These are phyloP conservation scores for Melanotaenia duboulayi DNA, from an alignment of 2,113 vertebrate species.

Conservation along the genomic window DNA sequence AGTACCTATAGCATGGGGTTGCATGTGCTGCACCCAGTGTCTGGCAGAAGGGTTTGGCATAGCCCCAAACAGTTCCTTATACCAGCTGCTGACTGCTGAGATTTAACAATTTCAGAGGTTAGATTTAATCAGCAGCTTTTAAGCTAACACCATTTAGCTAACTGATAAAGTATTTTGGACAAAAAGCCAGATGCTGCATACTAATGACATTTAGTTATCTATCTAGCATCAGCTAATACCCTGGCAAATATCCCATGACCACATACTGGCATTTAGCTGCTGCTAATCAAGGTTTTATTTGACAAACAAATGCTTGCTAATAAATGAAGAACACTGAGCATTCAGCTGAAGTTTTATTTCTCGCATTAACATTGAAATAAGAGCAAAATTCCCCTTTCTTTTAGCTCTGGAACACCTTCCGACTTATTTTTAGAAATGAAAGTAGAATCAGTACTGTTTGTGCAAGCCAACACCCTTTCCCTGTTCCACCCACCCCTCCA, in stretches of 20 bases:
- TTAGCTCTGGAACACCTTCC: slow-evolving; percentile 1
- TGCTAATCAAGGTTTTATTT: neutral
- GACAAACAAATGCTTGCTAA: neutral
- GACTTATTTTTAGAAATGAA: neutral
- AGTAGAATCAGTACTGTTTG: neutral
- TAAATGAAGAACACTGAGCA: neutral
- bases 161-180: slow-evolving; percentile 21
- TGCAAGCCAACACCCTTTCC: neutral
- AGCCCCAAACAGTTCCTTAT: neutral
- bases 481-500: neutral
- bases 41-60: slow-evolving; percentile 8
- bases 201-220: neutral
- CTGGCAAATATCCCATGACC: neutral
- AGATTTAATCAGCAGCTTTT: slow-evolving; percentile 44
- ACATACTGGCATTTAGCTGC: neutral
- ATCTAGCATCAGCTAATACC: neutral
- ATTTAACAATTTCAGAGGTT: slow-evolving; percentile 9
- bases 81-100: slow-evolving; percentile 22
- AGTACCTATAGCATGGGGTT: neutral
- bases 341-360: neutral
- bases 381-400: neutral
- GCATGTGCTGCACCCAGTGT: neutral
- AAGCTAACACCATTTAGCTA: slow-evolving; percentile 19
- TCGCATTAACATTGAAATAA: neutral
- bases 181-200: slow-evolving; percentile 5